Conservation (phyloP, 1,140 invertebrate genomes). For the Drosophila malerkotliana region DNA sequence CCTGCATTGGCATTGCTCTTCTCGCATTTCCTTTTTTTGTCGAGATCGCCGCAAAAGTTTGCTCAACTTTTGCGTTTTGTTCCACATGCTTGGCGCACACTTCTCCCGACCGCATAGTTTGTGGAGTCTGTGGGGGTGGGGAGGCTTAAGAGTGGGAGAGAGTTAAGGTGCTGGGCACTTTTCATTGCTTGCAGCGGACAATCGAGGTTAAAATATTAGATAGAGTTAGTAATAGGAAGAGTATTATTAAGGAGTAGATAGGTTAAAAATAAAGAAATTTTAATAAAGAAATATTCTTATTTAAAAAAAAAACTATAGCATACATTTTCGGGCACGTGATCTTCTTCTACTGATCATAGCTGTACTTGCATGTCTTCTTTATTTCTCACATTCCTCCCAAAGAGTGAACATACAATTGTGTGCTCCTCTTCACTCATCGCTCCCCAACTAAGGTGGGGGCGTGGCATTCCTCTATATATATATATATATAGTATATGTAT, state of each 20-base stretch:
- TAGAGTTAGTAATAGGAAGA: not conserved
- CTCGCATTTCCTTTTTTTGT: constrained; percentile 16
- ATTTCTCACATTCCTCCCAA: constrained; percentile 52
- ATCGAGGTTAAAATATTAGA: constrained; percentile 10
- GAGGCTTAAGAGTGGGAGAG: not conserved
- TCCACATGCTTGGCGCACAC: constrained; percentile 75
- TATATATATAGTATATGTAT: not conserved
- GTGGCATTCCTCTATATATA: not conserved
- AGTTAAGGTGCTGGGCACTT: not conserved
- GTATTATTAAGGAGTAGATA: no score
- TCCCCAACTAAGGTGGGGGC: no score
- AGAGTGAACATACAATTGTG: constrained; percentile 60
- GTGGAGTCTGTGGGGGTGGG: not conserved
- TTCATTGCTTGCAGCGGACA: constrained; percentile 1
- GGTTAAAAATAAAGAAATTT: no score
- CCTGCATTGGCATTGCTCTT: not conserved
- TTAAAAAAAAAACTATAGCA: not conserved
- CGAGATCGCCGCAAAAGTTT: constrained; percentile 78
- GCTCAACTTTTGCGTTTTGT: constrained; percentile 75
- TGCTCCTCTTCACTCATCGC: not conserved
- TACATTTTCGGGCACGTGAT: not conserved
- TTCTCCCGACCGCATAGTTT: constrained; percentile 54
- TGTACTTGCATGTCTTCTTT: constrained; percentile 22
- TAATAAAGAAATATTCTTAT: no score
- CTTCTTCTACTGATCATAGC: not conserved